Evolutionary conservation across 2,113 vertebrate genomes (phyloP).

Genomic region (Larimichthys polyactis): DNA sequence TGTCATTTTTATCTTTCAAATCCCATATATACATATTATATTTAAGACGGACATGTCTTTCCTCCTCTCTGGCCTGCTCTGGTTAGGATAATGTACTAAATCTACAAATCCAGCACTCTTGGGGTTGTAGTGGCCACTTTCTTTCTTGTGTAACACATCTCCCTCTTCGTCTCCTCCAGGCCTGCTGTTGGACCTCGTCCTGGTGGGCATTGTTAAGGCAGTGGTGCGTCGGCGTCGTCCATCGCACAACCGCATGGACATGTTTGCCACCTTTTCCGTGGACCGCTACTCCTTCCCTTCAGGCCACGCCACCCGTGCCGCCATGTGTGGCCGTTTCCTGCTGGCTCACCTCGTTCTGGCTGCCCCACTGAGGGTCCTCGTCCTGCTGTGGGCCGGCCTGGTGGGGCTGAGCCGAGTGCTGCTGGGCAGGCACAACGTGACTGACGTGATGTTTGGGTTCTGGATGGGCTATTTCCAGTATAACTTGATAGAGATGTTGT

Average conservation of each 20-base stretch:
- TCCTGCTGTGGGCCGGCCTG: conserved; percentile 91
- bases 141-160: not conserved
- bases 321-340: conserved; percentile 92
- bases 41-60: not conserved
- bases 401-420: conserved; percentile 94
- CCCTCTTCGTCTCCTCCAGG: conserved; percentile 74
- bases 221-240: conserved; percentile 92
- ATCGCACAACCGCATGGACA: conserved; percentile 96
- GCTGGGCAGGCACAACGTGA: conserved; percentile 97
- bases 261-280: conserved; percentile 96
- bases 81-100: not conserved
- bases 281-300: conserved; percentile 98
- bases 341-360: conserved; percentile 96
- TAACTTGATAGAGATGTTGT: conserved; percentile 92
- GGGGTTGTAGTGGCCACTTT: not conserved
- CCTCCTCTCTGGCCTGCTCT: not conserved
- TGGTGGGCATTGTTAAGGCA: conserved; percentile 91
- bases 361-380: conserved; percentile 90
- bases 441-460: conserved; percentile 93
- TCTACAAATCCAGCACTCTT: not conserved
- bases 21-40: no score
- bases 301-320: conserved; percentile 93
- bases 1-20: no score
- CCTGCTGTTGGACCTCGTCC: conserved; percentile 90
- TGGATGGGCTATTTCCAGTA: conserved; percentile 95